Conservation (phyloP, 2,113 vertebrate genomes). For the Zeus faber region DNA sequence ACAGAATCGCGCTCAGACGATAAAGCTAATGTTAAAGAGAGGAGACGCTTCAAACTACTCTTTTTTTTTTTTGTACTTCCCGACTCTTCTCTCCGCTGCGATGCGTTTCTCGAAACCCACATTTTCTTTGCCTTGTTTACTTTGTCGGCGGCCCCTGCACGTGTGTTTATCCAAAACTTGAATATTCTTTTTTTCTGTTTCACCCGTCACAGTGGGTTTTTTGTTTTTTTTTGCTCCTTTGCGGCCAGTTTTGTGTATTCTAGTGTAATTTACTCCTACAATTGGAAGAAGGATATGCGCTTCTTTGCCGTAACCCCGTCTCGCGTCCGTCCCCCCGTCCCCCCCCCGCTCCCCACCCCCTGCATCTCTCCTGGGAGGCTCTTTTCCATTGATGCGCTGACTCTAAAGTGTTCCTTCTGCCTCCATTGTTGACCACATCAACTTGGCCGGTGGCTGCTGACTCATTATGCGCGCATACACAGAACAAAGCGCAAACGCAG, state of each 20-base stretch:
- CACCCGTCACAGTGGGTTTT: conserved; percentile 63
- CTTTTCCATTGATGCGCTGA: conserved; percentile 70
- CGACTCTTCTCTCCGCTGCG: conserved; percentile 24
- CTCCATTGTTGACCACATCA: conserved; percentile 67
- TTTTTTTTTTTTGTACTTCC: conserved; percentile 11
- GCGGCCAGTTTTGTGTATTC: conserved; percentile 70
- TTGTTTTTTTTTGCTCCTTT: conserved; percentile 43
- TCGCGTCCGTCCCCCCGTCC: background rate
- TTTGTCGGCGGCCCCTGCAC: conserved; percentile 51
- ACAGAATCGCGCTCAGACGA: too few relatives aligned
- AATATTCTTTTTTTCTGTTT: conserved; percentile 49
- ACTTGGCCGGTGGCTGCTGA: conserved; percentile 71
- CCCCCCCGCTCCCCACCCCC: background rate
- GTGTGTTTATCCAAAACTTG: conserved; percentile 69
- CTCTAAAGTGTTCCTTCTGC: conserved; percentile 66
- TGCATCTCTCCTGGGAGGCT: conserved; percentile 11
- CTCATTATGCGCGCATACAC: conserved; percentile 71
- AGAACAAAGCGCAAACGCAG: conserved; percentile 63
- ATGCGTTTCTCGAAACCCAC: conserved; percentile 24
- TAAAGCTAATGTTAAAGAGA: too few relatives aligned
- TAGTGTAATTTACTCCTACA: conserved; percentile 72
- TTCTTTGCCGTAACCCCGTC: conserved; percentile 28
- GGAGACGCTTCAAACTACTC: too few relatives aligned
- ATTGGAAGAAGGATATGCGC: conserved; percentile 64
- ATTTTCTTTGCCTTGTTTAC: conserved; percentile 57